These are phyloP conservation scores for Cyprinella venusta DNA, from an alignment of 2,797 vertebrate genomes.

Conservation along the genomic window DNA sequence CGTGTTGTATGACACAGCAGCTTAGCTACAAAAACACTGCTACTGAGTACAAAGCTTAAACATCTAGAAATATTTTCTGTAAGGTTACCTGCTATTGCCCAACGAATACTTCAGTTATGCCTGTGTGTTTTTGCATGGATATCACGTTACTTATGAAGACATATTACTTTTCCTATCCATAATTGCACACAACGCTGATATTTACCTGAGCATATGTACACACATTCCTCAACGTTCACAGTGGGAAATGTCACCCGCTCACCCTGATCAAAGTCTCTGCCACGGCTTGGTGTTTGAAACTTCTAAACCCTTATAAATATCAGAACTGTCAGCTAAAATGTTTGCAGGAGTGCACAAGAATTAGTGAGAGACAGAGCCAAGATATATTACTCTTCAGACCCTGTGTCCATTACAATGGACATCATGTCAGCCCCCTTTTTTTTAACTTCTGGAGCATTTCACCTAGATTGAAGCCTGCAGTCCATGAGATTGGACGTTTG, in stretches of 20 bases:
- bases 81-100: background rate
- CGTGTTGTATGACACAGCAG: background rate
- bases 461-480: no score
- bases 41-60: constrained; percentile 3
- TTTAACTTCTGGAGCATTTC: no score
- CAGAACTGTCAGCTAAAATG: constrained; percentile 47
- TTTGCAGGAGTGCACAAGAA: constrained; percentile 2
- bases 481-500: no score
- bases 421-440: no score
- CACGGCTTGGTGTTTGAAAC: constrained; percentile 30
- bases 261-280: constrained; percentile 48
- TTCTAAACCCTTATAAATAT: constrained; percentile 51
- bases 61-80: background rate
- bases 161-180: constrained; percentile 46
- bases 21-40: constrained; percentile 22
- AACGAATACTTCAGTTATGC: background rate
- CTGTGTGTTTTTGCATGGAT: constrained; percentile 13
- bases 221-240: constrained; percentile 33
- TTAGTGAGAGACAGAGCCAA: background rate
- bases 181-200: constrained; percentile 46
- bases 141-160: constrained; percentile 31
- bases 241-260: constrained; percentile 36
- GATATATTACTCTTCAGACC: background rate
- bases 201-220: constrained; percentile 46
- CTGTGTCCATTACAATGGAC: no score